Evolutionary conservation across 2,888 invertebrate species (phyloP), one percentile per base, ranked within the genome.

Genomic region (Metellina segmentata): DNA sequence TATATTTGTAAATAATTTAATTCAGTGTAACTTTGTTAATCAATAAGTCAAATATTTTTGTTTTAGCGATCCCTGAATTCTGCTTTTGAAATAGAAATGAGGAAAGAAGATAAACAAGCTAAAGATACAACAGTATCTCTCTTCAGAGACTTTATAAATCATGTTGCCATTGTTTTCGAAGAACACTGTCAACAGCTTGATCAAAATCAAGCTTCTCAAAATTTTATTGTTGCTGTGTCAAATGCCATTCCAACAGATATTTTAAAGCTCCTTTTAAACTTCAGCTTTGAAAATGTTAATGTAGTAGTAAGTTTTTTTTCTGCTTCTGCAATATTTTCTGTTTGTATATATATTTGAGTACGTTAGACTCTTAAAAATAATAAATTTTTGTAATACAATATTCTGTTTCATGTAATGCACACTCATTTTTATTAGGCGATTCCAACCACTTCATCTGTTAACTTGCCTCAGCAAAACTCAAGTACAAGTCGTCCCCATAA

Each of bases 211-310:
- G 7, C 48, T 75, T 20, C n/a, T 6, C 19, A 49, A 16, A 51
- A 75, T 13, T 86, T 90, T 7, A 81, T 85, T 11, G 5, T 51
- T 7, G 53, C 74, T 51, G 20, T 81, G 69, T 61, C 72, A 69
- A 75, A 69, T 75, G 83, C 81, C 19, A 81, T 90, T 74, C 85
- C 90, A 51, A 11, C 52, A n/a, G 90, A 90, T 7, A 20, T 90
- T 74, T 72, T 90, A 61, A 85, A 81, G 34, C 49, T 49, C 13
- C 34, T 90, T 7, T 52, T 90, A 52, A 70, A 69, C 34, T 90
- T 81, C 34, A 75, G 90, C 34, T 69, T 90, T 13, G 85, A 90
- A 19, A 81, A 75, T 70, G 49, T 75, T 16, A 90, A 49, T 75
- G 70, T 81, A 51, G 53, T 72, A 19, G 90, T 90, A 75, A 79